Base-by-base conservation (phyloP, 2,888 invertebrate species). In the Crossocerus cetratus region DNA sequence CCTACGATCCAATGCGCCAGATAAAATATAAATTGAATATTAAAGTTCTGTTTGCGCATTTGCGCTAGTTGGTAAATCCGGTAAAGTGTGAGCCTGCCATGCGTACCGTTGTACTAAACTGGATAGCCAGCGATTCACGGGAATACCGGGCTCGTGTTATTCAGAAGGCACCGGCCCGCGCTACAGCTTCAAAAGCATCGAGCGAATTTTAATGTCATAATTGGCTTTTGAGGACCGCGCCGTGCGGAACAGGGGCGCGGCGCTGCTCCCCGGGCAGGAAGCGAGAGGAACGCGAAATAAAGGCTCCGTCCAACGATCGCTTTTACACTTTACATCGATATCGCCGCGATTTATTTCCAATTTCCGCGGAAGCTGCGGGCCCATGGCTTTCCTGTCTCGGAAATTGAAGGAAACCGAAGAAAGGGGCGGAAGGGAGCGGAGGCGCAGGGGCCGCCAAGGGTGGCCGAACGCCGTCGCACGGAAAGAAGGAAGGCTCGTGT, bases 401-500 rank as follows among this genome's bases (percentile, higher is more conserved):
- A 78, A 71, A 79, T 76, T 67, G 72, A 79, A 69, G 65, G 65
- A 77, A 72, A 65, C 71, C 60, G 59, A 65, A 54, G 69, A 76
- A 73, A 64, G 55, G 64, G 55, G 62, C 65, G 60, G 54, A 18
- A 16, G 13, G 21, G 23, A 43, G 44, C 18, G 45, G 42, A n/a
- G 32, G 45, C 69, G 54, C 44, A 43, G 72, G 45, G 45, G 64
- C 53, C 53, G 5, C 53, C 21, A 23, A 55, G 69, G 62, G 67
- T 60, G 65, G 57, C 32, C 32, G 32, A 32, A 32, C 32, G 3
- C 32, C 32, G 32, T 32, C 8, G 5, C 3, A 58, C n/a, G 16
- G 76, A 79, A 77, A 69, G 72, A 69, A 56, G 53, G 68, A 70
- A 69, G 69, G 69, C 74, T 74, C 68, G 74, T 77, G 77, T 79